A percentile compares a stretch with the other conserved stretches of the same genome.
These are phyloP conservation scores for Platycheirus albimanus DNA, from an alignment of 2,888 invertebrate species.

Conservation along the genomic window DNA sequence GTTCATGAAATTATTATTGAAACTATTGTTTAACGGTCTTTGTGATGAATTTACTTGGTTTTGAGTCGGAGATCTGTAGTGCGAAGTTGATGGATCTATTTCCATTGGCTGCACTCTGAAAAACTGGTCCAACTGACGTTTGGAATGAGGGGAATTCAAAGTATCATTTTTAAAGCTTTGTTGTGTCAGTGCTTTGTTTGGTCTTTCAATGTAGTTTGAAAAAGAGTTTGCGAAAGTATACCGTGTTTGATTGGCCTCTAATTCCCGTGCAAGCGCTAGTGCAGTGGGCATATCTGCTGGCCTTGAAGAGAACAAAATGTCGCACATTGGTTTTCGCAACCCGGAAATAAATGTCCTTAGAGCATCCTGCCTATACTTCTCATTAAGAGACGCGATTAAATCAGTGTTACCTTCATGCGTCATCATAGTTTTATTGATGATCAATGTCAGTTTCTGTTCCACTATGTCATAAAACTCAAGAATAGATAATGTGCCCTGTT, in stretches of 20 bases:
- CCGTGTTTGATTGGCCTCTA: neutral
- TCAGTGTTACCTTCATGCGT: too few species aligned
- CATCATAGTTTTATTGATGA: too few species aligned
- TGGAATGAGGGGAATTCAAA: neutral
- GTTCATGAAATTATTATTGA: too few species aligned
- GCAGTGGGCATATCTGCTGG: constrained; percentile 34
- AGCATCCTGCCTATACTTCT: neutral
- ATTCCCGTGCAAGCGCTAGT: constrained; percentile 11
- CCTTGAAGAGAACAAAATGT: constrained; percentile 23
- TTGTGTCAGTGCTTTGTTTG: constrained; percentile 6
- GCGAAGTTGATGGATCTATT: constrained; percentile 16
- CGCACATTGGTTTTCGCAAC: constrained; percentile 42
- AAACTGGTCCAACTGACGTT: too few species aligned
- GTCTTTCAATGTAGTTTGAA: constrained; percentile 22
- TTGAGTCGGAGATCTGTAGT: neutral
- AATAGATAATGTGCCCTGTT: neutral
- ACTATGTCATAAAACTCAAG: too few species aligned
- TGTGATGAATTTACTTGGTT: too few species aligned
- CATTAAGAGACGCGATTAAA: neutral
- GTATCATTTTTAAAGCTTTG: constrained; percentile 1
- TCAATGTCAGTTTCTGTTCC: too few species aligned
- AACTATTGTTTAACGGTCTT: too few species aligned
- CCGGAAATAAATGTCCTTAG: constrained; percentile 39
- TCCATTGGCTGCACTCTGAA: constrained; percentile 2
- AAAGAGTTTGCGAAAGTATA: constrained; percentile 24